Evolutionary conservation across 2,113 vertebrate species (phyloP), one percentile per base, ranked within the genome.

Genomic region (Parotia lawesii): DNA sequence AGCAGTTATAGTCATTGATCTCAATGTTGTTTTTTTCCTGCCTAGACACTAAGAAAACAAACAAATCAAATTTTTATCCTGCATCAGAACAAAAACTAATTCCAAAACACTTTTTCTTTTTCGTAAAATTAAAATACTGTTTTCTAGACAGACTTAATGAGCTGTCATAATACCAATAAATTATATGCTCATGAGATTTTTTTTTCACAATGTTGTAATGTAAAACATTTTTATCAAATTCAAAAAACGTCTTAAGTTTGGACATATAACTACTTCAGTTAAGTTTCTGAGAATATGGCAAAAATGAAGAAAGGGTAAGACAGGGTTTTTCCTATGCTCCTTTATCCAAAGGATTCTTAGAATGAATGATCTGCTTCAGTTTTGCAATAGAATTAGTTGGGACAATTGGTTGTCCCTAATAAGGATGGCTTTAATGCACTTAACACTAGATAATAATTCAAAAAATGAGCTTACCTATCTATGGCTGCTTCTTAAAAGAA

Each of bases 311-410:
- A 61, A 44, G 8, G 27, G 2, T 45, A 45, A n/a, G 3, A 37
- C 3, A 38, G 5, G 6, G 1, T n/a, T 24, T 71, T 57, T 44
- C 4, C 4, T 23, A 5, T 5, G 4, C 2, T 58, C 2, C 8
- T 50, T 25, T 13, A 28, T 44, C 40, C 17, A 33, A 35, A 72
- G 3, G 2, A 44, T 9, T 9, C 9, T 50, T 80, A 76, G 35
- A 60, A 69, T 6, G 35, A 85, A 74, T 25, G 0, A 29, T 37
- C 8, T 50, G 4, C 64, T 85, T 76, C 40, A 38, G 5, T 4
- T 42, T 33, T 86, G 19, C 9, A 33, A 10, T 33, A 65, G 24
- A 60, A 79, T 25, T 72, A 64, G 8, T 47, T 24, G 47, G 11
- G 24, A 72, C 5, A 44, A 37, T 13, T 64, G 2, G 1, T 29